These are phyloP conservation scores for Oscheius sp. DNA, from an alignment of 2,888 invertebrate species.

Conservation along the genomic window DNA sequence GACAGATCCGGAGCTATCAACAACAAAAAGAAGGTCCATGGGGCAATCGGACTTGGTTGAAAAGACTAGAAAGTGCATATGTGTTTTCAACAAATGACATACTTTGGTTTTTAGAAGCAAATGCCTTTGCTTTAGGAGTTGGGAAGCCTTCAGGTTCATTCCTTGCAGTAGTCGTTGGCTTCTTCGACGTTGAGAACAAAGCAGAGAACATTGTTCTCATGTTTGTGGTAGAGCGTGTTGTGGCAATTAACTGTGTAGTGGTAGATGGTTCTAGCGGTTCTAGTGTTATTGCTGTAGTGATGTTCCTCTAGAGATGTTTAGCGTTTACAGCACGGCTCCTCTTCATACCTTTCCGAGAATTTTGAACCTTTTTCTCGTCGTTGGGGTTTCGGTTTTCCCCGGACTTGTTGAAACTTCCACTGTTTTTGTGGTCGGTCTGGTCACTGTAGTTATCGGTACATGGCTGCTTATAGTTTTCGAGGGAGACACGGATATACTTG, in stretches of 20 bases:
- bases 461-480: neutral
- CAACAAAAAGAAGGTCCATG: conserved; percentile 67
- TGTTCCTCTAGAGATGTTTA: too few relatives aligned
- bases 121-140: neutral
- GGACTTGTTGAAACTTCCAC: neutral
- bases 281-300: neutral
- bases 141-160: neutral
- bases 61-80: neutral
- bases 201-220: neutral
- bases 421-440: neutral
- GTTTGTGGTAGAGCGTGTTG: neutral
- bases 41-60: conserved; percentile 49
- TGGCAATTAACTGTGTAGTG: neutral
- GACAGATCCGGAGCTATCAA: conserved; percentile 71
- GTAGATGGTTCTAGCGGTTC: neutral
- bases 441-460: neutral
- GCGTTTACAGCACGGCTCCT: too few relatives aligned
- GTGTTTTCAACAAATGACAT: neutral
- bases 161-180: conserved; percentile 13
- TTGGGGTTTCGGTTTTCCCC: neutral
- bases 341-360: conserved; percentile 4
- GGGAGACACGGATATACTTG: neutral
- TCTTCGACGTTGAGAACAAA: neutral
- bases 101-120: conserved; percentile 26
- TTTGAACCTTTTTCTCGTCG: conserved; percentile 16